Evolutionary conservation across 2,113 vertebrate genomes (phyloP).

Genomic region (Octodon degus): DNA sequence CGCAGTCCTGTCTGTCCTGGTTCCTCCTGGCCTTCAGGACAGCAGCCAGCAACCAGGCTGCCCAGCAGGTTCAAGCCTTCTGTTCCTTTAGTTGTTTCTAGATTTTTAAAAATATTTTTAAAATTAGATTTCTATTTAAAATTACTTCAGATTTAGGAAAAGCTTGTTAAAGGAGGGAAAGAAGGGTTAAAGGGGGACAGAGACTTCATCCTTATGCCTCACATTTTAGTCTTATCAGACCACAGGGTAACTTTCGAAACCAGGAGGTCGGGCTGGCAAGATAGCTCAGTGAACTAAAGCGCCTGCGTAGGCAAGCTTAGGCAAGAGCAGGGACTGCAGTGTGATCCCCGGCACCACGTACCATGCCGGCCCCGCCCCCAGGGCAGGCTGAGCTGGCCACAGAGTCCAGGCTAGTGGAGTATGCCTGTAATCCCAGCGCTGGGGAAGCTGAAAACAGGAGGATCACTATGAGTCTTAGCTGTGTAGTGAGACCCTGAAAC

Average conservation of each 20-base stretch:
- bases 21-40: not conserved
- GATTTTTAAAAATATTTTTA: not conserved
- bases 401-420: too few species aligned
- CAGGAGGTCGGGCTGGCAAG: not conserved
- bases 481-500: too few species aligned
- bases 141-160: not conserved
- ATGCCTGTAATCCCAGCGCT: too few species aligned
- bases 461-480: too few species aligned
- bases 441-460: too few species aligned
- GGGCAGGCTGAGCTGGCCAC: too few species aligned
- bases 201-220: not conserved
- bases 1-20: rapidly evolving
- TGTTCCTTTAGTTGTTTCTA: not conserved
- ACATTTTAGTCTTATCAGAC: not conserved
- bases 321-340: too few species aligned
- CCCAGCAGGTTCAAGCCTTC: not conserved
- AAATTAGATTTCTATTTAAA: not conserved
- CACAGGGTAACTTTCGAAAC: not conserved
- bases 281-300: too few species aligned
- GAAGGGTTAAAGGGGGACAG: not conserved
- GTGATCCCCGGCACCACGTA: too few species aligned
- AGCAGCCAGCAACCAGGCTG: too few species aligned
- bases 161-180: not conserved
- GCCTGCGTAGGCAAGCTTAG: too few species aligned
- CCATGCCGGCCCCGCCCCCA: too few species aligned